phyloP scores from a whole-genome alignment of 2,113 vertebrate genomes.

The Drymodes brunneopygia region DNA sequence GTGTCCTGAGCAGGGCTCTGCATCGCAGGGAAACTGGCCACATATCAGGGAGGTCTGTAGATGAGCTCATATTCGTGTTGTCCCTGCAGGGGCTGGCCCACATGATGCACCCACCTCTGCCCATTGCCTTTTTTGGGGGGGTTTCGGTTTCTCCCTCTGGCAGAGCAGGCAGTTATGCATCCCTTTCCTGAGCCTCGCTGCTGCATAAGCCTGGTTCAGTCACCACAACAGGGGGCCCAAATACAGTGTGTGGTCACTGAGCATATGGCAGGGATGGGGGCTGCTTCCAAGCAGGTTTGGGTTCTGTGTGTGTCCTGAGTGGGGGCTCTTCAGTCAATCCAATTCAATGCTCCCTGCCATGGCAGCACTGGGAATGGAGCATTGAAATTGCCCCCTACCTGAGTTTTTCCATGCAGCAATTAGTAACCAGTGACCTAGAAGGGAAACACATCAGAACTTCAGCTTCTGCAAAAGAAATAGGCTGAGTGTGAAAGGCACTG shows the following conservation, averaged over 20 bases:
- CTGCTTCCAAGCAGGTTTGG: not conserved
- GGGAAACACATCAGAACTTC: not conserved
- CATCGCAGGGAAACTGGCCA: fast-evolving
- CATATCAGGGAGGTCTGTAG: fast-evolving
- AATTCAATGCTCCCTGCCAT: fast-evolving
- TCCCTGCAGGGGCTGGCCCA: not conserved
- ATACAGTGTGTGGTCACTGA: fast-evolving
- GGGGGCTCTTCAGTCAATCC: not conserved
- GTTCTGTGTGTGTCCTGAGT: not conserved
- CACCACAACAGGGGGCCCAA: not conserved
- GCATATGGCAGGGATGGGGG: not conserved
- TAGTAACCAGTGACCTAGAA: not conserved
- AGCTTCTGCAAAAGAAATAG: not conserved
- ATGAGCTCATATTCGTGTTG: not conserved
- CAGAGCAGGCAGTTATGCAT: not conserved
- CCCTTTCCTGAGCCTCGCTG: not conserved
- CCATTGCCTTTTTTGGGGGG: not conserved
- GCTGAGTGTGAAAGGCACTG: not conserved
- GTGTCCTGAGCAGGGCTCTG: not conserved
- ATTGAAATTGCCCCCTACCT: not conserved
- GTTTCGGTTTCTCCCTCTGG: not conserved
- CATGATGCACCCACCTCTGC: fast-evolving
- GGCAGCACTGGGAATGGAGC: fast-evolving
- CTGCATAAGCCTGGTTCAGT: not conserved
- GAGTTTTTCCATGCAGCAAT: not conserved